These are phyloP conservation scores for Melanostigma gelatinosum DNA, from an alignment of 2,113 vertebrate species.

Conservation along the genomic window DNA sequence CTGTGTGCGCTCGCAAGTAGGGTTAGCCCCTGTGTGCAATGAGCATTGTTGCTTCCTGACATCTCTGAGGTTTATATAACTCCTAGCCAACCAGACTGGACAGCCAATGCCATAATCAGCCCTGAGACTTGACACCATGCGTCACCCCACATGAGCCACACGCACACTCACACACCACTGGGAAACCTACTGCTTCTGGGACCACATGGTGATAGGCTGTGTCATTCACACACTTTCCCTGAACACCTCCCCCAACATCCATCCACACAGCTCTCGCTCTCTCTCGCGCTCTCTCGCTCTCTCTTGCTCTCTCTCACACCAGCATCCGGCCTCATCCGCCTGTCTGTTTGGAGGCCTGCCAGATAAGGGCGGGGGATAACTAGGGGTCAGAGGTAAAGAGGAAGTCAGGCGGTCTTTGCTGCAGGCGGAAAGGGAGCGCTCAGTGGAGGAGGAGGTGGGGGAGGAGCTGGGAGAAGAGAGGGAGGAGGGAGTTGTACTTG, in stretches of 20 bases:
- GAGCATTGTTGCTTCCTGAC: conserved; percentile 72
- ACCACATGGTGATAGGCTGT: conserved; percentile 68
- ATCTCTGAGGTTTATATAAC: conserved; percentile 77
- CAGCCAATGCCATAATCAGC: conserved; percentile 68
- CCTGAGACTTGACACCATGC: conserved; percentile 77
- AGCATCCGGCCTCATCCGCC: conserved; percentile 60
- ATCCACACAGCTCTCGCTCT: background rate
- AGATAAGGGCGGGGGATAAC: conserved; percentile 59
- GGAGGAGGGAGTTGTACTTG: conserved; percentile 81
- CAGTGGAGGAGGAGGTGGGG: conserved; percentile 10
- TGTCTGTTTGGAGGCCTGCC: conserved; percentile 72
- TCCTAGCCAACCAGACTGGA: conserved; percentile 58
- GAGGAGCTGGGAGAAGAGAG: conserved; percentile 41
- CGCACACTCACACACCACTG: conserved; percentile 26
- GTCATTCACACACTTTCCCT: conserved; percentile 58
- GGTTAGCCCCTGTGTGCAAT: conserved; percentile 22
- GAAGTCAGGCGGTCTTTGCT: conserved; percentile 78
- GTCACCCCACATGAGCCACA: conserved; percentile 47
- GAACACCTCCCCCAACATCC: conserved; percentile 55
- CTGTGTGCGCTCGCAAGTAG: background rate
- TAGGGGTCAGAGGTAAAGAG: conserved; percentile 85
- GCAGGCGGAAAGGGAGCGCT: conserved; percentile 78
- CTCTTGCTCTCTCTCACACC: background rate
- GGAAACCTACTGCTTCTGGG: conserved; percentile 60
- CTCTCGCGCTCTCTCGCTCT: background rate